These are phyloP conservation scores for Graptemys geographica DNA, from an alignment of 2,797 vertebrate genomes.

Conservation along the genomic window DNA sequence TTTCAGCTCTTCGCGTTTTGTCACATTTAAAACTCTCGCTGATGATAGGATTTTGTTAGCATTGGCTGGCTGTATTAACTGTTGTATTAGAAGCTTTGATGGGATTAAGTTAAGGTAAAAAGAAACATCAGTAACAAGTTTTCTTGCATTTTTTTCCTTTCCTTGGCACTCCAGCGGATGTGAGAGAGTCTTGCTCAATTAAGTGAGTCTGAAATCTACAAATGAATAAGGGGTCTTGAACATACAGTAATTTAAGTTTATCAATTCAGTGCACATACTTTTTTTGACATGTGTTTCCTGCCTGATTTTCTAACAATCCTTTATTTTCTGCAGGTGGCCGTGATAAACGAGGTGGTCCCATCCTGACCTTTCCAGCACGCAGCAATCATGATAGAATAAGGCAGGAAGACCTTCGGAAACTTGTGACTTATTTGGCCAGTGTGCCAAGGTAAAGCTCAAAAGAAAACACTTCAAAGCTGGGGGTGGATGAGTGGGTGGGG, in stretches of 20 bases:
- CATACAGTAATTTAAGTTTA: constrained; percentile 55
- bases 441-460: constrained; percentile 93
- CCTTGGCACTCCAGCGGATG: constrained; percentile 16
- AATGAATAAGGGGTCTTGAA: not conserved
- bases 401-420: constrained; percentile 95
- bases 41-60: not conserved
- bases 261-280: constrained; percentile 52
- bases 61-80: not conserved
- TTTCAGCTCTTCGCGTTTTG: constrained; percentile 29
- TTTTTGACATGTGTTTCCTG: constrained; percentile 68
- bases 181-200: constrained; percentile 32
- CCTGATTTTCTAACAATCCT: constrained; percentile 72
- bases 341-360: constrained; percentile 97
- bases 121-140: constrained; percentile 18
- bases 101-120: constrained; percentile 29
- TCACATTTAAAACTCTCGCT: constrained; percentile 4
- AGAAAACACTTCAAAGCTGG: constrained; percentile 69
- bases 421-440: constrained; percentile 97
- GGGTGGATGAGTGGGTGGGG: constrained; percentile 60
- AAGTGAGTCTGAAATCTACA: constrained; percentile 28
- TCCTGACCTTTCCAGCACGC: constrained; percentile 96
- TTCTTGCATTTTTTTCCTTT: not conserved
- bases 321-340: constrained; percentile 89
- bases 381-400: constrained; percentile 99
- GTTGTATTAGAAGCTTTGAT: not conserved